Percentiles rank a stretch among this genome's conserved stretches.
These are phyloP conservation scores for Euleptes europaea DNA, from an alignment of 2,113 vertebrate species.

Conservation along the genomic window DNA sequence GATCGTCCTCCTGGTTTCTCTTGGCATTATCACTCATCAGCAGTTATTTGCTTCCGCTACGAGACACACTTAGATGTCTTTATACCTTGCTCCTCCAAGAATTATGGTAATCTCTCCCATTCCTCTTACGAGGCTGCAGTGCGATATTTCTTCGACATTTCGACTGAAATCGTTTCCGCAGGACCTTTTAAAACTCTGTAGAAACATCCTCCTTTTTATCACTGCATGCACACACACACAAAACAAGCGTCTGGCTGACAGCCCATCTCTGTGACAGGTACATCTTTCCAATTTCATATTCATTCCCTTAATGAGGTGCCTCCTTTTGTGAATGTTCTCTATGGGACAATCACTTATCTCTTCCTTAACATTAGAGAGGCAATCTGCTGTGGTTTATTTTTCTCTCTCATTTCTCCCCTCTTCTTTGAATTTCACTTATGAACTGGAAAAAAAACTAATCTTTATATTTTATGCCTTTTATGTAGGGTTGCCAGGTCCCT, in stretches of 20 bases:
- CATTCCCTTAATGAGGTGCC: slow-evolving; percentile 2
- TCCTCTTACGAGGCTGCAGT: slow-evolving; percentile 4
- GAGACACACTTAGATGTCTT: not conserved
- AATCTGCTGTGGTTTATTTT: slow-evolving; percentile 14
- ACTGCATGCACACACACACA: not conserved
- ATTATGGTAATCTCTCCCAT: not conserved
- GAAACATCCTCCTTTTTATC: not conserved
- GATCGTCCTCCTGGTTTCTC: not conserved
- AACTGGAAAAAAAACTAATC: not conserved
- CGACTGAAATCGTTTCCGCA: slow-evolving; percentile 12
- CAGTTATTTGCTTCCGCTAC: not conserved
- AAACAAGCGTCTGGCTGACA: not conserved
- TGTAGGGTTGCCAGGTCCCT: not conserved
- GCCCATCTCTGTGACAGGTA: not conserved
- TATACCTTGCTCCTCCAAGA: not conserved
- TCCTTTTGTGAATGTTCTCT: not conserved
- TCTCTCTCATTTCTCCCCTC: not conserved
- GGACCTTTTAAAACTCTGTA: not conserved
- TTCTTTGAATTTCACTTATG: not conserved
- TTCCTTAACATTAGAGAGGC: slow-evolving; percentile 3
- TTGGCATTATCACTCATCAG: not conserved
- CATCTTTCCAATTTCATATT: not conserved
- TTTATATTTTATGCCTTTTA: not conserved
- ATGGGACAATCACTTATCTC: not conserved
- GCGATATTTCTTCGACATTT: not conserved